Conservation (phyloP, 2,113 vertebrate species). For the Cottus gobio region DNA sequence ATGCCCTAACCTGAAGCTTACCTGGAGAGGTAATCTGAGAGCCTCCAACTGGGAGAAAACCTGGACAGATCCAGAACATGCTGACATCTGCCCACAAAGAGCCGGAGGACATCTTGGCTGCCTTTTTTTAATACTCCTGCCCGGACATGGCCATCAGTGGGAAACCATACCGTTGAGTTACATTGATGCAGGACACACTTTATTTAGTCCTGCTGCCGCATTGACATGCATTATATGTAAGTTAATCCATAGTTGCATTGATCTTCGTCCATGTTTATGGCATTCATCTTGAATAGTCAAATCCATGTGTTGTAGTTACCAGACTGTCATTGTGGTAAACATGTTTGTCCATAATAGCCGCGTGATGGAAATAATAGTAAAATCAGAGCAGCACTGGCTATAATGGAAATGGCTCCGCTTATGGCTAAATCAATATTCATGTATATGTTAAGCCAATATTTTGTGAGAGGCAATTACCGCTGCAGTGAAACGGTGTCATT, state of each 20-base stretch:
- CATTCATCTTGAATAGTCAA: slow-evolving; percentile 60
- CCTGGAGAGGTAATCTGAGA: not conserved
- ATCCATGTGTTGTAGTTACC: slow-evolving; percentile 58
- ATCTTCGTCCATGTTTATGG: slow-evolving; percentile 55
- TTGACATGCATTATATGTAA: slow-evolving; percentile 34
- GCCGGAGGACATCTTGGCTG: not conserved
- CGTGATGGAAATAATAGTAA: slow-evolving; percentile 66
- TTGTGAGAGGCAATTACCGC: slow-evolving; percentile 63
- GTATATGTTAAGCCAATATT: slow-evolving; percentile 59
- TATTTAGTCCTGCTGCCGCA: slow-evolving; percentile 7
- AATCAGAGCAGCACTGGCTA: slow-evolving; percentile 49
- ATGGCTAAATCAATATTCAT: slow-evolving; percentile 80
- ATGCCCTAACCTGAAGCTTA: not conserved
- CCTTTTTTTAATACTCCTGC: not conserved
- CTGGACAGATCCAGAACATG: not conserved
- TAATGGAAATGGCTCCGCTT: slow-evolving; percentile 59
- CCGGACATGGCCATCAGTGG: not conserved
- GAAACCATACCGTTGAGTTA: not conserved
- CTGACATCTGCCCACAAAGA: not conserved
- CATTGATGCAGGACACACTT: slow-evolving; percentile 9
- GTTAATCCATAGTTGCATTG: slow-evolving; percentile 64
- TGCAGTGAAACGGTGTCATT: slow-evolving; percentile 57
- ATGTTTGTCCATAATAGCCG: slow-evolving; percentile 44
- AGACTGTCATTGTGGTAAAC: slow-evolving; percentile 45
- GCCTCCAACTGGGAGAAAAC: not conserved